Evolutionary conservation across 2,888 invertebrate genomes (phyloP), one percentile per base, ranked within the genome.

Genomic region (Disparrhopalites patrizii): DNA sequence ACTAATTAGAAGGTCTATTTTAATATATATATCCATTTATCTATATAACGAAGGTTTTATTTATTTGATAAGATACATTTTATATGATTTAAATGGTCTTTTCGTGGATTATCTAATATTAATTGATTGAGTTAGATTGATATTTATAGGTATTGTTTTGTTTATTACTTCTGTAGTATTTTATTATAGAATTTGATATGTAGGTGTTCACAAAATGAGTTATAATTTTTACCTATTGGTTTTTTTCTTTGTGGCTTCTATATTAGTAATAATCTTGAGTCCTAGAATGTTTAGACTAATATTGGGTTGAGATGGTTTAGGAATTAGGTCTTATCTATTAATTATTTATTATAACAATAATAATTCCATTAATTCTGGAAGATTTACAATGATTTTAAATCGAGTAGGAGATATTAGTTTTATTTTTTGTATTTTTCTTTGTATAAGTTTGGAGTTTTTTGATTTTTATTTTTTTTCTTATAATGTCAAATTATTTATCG

Each of bases 291-390:
- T 87, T 81, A 84, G 84, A 79, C 85, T 88, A 83, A 82, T 88
- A 79, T 81, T 88, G 78, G 87, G 87, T 0, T 88, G 87, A 70
- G 87, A 88, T 84, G 87, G 88, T 0, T 82, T 89, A 78, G 88
- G 88, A 0, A 81, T 89, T 78, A 80, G 84, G 76, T 89, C 87
- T 77, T 89, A 87, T 84, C 85, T 85, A 82, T 85, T 88, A 79
- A 85, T 87, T 0, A 84, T 86, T 83, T 87, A 83, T 81, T 87
- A 86, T 81, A 84, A 86, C 79, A 88, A 86, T 83, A 77, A 82
- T 63, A 85, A 83, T 68, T 87, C 86, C 76, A 85, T 81, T 83
- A 85, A 84, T 82, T 85, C 87, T 1, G 87, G 87, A 0, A 87
- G 88, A 81, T 81, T 88, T 77, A 89, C 89, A 18, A 84, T 84